Percentiles rank a stretch among this genome's conserved stretches.
These are phyloP conservation scores for Oncorhynchus nerka DNA, from an alignment of 2,113 vertebrate species.

Conservation along the genomic window DNA sequence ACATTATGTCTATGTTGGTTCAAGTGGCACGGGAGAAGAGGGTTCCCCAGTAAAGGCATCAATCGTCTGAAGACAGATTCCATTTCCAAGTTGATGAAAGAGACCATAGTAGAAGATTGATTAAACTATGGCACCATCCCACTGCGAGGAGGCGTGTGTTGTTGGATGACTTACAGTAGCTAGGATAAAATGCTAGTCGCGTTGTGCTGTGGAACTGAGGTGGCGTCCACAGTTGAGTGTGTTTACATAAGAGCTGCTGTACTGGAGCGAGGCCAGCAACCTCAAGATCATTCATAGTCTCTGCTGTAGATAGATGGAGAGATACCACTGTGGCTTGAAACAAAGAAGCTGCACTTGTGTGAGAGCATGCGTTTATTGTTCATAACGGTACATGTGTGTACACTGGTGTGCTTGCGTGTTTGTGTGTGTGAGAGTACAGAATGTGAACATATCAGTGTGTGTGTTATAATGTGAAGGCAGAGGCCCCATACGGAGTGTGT, in stretches of 20 bases:
- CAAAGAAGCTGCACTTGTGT: background rate
- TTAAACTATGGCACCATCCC: too few relatives aligned
- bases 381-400: background rate
- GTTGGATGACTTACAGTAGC: background rate
- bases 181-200: background rate
- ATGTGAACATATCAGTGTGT: too few relatives aligned
- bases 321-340: background rate
- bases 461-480: background rate
- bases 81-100: background rate
- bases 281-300: background rate
- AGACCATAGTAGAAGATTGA: too few relatives aligned
- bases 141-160: too few relatives aligned
- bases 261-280: slow-evolving; percentile 2
- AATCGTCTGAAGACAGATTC: background rate
- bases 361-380: background rate
- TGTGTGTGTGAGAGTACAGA: too few relatives aligned
- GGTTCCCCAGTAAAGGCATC: background rate
- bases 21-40: background rate
- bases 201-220: background rate
- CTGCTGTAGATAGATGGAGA: background rate
- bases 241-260: background rate
- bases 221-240: background rate
- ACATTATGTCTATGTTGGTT: background rate
- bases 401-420: background rate
- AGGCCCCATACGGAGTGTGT: background rate